Conservation (phyloP, 2,888 invertebrate species). For the Lasioglossum villosulum region DNA sequence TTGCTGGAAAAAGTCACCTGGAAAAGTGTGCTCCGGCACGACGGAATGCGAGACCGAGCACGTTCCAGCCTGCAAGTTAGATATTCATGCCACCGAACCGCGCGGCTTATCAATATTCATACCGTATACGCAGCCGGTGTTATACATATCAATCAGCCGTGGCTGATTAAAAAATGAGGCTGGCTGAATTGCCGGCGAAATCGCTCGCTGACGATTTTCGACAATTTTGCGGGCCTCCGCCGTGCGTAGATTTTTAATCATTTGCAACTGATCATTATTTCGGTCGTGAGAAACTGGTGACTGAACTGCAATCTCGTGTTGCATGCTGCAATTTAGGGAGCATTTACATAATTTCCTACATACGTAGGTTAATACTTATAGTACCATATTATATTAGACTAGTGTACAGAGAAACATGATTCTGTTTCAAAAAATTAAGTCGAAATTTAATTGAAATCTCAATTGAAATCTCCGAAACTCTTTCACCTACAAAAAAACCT, state of each 20-base stretch:
- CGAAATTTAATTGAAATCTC: too few relatives aligned
- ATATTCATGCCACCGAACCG: constrained; percentile 55
- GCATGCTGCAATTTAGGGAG: not conserved
- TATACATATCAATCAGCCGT: constrained; percentile 65
- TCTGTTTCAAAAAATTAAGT: too few relatives aligned
- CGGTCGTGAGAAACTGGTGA: not conserved
- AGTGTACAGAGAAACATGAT: too few relatives aligned
- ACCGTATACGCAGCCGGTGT: constrained; percentile 46
- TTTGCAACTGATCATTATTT: constrained; percentile 1
- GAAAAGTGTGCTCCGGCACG: constrained; percentile 19
- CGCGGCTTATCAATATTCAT: constrained; percentile 69
- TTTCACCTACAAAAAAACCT: too few relatives aligned
- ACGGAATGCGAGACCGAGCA: constrained; percentile 38
- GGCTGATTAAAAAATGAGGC: constrained; percentile 55
- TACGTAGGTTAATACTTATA: too few relatives aligned
- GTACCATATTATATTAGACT: too few relatives aligned
- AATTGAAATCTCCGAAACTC: too few relatives aligned
- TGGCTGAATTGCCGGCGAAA: constrained; percentile 43
- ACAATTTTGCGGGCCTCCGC: constrained; percentile 1
- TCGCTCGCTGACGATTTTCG: constrained; percentile 41
- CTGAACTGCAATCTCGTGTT: not conserved
- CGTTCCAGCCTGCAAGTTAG: constrained; percentile 29
- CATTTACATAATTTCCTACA: not conserved
- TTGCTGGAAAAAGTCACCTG: constrained; percentile 30
- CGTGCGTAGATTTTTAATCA: constrained; percentile 39